Evolutionary conservation across 2,113 vertebrate species (phyloP).

Genomic region (Sinocyclocheilus grahami): DNA sequence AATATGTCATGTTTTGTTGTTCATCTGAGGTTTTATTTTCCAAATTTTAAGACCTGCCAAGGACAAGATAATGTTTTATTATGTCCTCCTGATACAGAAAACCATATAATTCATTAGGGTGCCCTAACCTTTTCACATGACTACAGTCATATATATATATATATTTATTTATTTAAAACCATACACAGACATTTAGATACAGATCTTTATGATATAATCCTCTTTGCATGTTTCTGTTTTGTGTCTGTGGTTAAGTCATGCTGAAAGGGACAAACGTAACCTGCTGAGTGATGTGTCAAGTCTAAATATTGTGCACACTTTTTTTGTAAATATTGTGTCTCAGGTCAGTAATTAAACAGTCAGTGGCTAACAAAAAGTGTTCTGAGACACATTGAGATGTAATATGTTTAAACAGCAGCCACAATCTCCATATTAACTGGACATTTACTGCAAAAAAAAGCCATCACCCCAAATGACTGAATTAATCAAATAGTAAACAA

Average conservation of each 20-base stretch:
- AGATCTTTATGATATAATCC: neutral
- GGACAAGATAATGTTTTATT: too few species aligned
- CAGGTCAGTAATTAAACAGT: neutral
- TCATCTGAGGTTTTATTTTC: too few species aligned
- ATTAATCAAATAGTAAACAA: neutral
- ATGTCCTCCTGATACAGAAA: too few species aligned
- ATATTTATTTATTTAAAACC: neutral
- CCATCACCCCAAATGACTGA: neutral
- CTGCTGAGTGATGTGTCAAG: neutral
- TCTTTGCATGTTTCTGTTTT: neutral
- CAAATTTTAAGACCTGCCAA: too few species aligned
- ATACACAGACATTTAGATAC: neutral
- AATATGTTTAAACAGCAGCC: neutral
- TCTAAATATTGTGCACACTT: neutral
- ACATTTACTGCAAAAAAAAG: neutral
- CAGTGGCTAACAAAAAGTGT: neutral
- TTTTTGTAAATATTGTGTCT: too few species aligned
- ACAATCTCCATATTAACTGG: neutral
- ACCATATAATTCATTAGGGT: too few species aligned
- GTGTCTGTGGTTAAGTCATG: conserved; percentile 13
- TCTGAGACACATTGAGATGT: neutral
- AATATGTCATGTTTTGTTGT: too few species aligned
- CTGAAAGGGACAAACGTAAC: neutral
- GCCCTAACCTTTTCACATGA: too few species aligned
- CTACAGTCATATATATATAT: too few species aligned